Evolutionary conservation across 2,113 vertebrate species (phyloP), one percentile per base, ranked within the genome.

Genomic region (Misgurnus mizolepis): DNA sequence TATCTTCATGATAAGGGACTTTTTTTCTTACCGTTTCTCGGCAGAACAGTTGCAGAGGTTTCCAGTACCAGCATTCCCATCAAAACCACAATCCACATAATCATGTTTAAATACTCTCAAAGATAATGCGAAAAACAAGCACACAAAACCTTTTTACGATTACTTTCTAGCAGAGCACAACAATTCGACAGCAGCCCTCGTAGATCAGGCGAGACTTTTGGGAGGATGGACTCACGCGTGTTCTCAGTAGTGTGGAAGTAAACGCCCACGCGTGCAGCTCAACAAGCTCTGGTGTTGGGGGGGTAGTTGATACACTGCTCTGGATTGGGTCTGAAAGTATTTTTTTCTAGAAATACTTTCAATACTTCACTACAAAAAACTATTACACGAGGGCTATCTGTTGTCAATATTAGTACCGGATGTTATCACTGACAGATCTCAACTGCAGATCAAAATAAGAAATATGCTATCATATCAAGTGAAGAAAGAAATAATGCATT

Each of bases 191-290:
- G 3, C 53, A 53, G 65, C 40, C 39, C 10, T 43, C 62, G 14
- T 6, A 9, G 17, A 17, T 53, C 50, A 67, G 39, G 61, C 55
- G 18, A 45, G 39, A 61, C 6, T 15, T 17, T 14, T 8, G 71
- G 11, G 27, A 5, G 71, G 47, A 68, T 68, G 18, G 5, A 15
- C 45, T 69, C 62, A 6, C 18, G 66, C 15, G 15, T 5, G 43
- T 53, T 69, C 41, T 27, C 12, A 47, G 5, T 34, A 27, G 12
- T 11, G 69, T 55, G 73, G 55, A 5, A 22, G 22, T 22, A 22
- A 64, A 76, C 80, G 80, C 80, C 80, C 60, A 82, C 74, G 27
- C 14, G n/a, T 17, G 50, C 18, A 73, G 14, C 47, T 11, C 17
- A 69, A 5, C 18, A 18, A 12, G 43, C 8, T 8, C 43, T 45